phyloP scores from a whole-genome alignment of 2,113 vertebrate species.

The Cyprinodon variegatus region DNA sequence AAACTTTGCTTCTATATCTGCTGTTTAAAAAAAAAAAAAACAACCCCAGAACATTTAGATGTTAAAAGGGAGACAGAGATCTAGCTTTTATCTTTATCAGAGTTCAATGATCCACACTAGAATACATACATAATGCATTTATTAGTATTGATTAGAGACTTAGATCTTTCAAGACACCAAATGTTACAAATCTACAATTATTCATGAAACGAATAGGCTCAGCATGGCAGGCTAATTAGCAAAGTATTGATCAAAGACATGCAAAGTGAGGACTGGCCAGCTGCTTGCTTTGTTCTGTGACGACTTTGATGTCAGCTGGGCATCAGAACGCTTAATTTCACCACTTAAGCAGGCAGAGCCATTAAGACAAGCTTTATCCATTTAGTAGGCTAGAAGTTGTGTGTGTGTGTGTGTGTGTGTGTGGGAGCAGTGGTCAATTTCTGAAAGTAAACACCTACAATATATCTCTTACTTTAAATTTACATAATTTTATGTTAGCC shows the following conservation, averaged over 20 bases:
- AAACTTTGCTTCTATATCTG: background rate
- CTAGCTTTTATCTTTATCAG: background rate
- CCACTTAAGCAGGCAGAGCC: constrained; percentile 45
- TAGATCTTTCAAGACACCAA: constrained; percentile 26
- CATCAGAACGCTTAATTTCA: constrained; percentile 44
- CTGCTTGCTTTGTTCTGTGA: constrained; percentile 63
- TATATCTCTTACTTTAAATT: background rate
- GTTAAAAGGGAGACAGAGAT: background rate
- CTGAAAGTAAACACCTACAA: background rate
- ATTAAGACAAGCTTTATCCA: constrained; percentile 42
- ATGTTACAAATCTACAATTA: constrained; percentile 27
- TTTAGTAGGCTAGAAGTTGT: constrained; percentile 25
- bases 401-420: background rate
- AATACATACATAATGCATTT: background rate
- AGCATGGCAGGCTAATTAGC: constrained; percentile 38
- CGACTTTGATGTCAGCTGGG: constrained; percentile 64
- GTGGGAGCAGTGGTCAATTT: background rate
- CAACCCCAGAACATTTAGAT: background rate
- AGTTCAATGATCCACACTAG: background rate
- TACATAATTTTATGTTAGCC: background rate
- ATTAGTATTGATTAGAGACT: constrained; percentile 36
- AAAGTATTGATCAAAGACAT: constrained; percentile 60
- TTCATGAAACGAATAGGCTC: constrained; percentile 31
- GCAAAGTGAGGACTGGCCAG: constrained; percentile 49
- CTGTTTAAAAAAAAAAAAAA: background rate